phyloP scores from a whole-genome alignment of 92 coral and sea anemone genomes.

The Phenganax subtilis region DNA sequence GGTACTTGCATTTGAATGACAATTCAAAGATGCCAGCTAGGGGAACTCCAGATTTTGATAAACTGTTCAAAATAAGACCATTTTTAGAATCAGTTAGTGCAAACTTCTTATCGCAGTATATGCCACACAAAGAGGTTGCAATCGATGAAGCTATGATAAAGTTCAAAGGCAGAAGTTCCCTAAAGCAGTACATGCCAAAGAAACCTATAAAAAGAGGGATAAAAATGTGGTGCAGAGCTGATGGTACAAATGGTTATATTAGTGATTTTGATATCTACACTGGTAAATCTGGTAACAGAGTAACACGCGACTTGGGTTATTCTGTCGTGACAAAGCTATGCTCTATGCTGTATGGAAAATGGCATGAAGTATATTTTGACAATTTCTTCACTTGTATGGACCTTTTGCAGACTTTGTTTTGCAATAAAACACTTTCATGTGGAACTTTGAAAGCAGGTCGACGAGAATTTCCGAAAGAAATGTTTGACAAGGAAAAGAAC shows the following conservation, averaged over 20 bases:
- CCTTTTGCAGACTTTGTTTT: slow-evolving; percentile 13
- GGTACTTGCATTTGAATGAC: no score
- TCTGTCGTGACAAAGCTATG: slow-evolving; percentile 42
- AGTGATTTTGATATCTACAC: slow-evolving; percentile 34
- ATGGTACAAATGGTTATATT: slow-evolving; percentile 14
- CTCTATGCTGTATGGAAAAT: slow-evolving; percentile 24
- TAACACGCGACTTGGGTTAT: slow-evolving; percentile 25
- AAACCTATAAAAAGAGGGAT: not conserved
- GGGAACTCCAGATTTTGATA: no score
- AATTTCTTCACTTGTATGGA: slow-evolving; percentile 27
- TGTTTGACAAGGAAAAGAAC: not conserved
- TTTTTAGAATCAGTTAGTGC: no score
- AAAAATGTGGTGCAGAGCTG: not conserved
- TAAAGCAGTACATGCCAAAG: slow-evolving; percentile 17
- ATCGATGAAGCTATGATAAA: no score
- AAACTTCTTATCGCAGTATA: no score
- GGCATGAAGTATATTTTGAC: slow-evolving; percentile 1
- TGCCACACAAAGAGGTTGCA: no score
- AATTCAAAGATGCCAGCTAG: no score
- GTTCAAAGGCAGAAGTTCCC: no score
- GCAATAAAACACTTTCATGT: no score
- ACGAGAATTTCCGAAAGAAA: no score
- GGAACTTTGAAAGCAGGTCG: no score
- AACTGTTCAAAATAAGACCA: no score
- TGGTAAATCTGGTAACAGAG: not conserved